phyloP scores from a whole-genome alignment of 2,797 vertebrate genomes.

The Cercopithecus diana region DNA sequence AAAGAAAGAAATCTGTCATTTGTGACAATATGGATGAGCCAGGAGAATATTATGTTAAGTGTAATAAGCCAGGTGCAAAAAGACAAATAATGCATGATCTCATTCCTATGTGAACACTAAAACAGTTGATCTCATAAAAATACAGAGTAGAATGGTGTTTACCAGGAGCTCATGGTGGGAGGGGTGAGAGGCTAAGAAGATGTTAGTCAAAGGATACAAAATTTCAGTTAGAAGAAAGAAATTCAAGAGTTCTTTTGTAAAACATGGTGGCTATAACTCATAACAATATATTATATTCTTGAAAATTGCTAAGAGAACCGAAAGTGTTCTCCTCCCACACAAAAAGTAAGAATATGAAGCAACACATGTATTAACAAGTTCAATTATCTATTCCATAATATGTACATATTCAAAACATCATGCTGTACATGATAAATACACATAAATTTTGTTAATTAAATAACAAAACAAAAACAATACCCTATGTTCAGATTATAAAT shows the following conservation, averaged over 20 bases:
- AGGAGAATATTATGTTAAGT: not conserved
- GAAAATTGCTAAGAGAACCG: not conserved
- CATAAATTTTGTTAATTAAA: not conserved
- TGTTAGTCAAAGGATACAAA: not conserved
- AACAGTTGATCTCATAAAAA: not conserved
- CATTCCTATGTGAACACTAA: not conserved
- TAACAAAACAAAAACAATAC: not conserved
- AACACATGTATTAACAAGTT: not conserved
- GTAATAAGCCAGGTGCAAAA: not conserved
- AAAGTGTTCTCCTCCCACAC: not conserved
- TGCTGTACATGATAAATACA: not conserved
- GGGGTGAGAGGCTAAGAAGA: not conserved
- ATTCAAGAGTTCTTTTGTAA: not conserved
- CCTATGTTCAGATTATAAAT: not conserved
- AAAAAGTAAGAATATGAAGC: not conserved
- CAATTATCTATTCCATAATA: not conserved
- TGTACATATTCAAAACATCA: not conserved
- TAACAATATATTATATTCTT: not conserved
- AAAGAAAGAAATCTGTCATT: not conserved
- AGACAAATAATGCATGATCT: not conserved
- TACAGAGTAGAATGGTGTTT: not conserved
- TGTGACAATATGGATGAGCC: not conserved
- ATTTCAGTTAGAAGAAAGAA: not conserved
- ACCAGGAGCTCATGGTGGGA: not conserved
- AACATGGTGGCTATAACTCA: not conserved